Evolutionary conservation across 2,797 vertebrate species (phyloP), one percentile per base, ranked within the genome.

Genomic region (Myoxocephalus aenaeus): DNA sequence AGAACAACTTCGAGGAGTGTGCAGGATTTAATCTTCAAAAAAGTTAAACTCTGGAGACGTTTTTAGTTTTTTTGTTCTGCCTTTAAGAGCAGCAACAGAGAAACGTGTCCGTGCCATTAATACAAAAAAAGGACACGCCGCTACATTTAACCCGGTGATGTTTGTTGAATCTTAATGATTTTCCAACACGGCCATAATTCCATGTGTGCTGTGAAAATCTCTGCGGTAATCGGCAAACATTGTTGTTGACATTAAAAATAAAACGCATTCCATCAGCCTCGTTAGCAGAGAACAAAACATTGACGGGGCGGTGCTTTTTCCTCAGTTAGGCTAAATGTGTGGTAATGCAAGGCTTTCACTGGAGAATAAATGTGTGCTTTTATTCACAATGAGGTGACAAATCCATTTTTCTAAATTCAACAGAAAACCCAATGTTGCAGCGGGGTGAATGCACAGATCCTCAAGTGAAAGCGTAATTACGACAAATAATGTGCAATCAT

Each of bases 381-480:
- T 57, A 61, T 86, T 67, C 73, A 76, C 65, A 86, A 65, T 79
- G 81, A 77, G 65, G 74, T 86, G 78, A 79, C 74, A 82, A 88
- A 92, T 83, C 71, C 63, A 48, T 87, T 57, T 87, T 65, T n/a
- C 17, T 62, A 29, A 76, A 73, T 77, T 58, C 70, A 2, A 53
- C 76, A 22, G 58, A 86, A 83, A 88, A 73, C 74, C 78, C 53
- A 74, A 38, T 65, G 61, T 70, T 85, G 71, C 73, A 53, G 65
- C 25, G 62, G 66, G 38, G 77, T 53, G 86, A 87, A 80, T 82
- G 77, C 72, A 72, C 75, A 66, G 50, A 87, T 89, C 77, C 87
- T 85, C 78, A 81, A 81, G 84, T 88, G 74, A 89, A 86, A 89
- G 86, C 8, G 15, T 82, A 90, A 92, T 92, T 92, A 90, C 11